These are phyloP conservation scores for Mantis religiosa DNA, from an alignment of 2,888 invertebrate genomes.

Conservation along the genomic window DNA sequence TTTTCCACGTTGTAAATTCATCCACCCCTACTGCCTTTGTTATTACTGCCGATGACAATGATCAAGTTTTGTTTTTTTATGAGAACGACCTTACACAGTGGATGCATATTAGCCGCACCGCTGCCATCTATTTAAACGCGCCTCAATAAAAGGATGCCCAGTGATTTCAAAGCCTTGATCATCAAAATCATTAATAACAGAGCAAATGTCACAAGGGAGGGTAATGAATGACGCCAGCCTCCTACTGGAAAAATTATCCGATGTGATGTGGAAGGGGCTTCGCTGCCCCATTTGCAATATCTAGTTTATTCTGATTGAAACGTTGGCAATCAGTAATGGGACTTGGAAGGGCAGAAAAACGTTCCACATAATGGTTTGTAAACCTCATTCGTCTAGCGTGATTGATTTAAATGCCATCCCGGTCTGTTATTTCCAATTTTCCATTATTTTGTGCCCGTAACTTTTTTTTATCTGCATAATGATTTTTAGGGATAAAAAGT, in stretches of 20 bases:
- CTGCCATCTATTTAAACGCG: neutral
- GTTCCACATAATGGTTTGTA: neutral
- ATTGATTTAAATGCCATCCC: neutral
- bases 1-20: neutral
- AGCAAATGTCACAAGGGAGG: neutral
- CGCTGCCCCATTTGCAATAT: neutral
- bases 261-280: neutral
- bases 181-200: neutral
- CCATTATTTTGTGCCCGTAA: neutral
- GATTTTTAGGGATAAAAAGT: neutral
- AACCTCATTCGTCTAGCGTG: neutral
- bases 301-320: neutral
- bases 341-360: neutral
- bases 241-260: neutral
- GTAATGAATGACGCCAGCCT: neutral
- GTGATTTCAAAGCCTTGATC: neutral
- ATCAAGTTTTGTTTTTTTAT: constrained; percentile 6
- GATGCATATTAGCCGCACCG: neutral
- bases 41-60: neutral
- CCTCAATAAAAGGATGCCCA: neutral
- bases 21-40: neutral
- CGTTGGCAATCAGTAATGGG: neutral
- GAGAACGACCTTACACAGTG: neutral
- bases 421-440: neutral
- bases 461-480: neutral